Conservation (phyloP, 1,140 invertebrate genomes). For the Meteorus sp. region DNA sequence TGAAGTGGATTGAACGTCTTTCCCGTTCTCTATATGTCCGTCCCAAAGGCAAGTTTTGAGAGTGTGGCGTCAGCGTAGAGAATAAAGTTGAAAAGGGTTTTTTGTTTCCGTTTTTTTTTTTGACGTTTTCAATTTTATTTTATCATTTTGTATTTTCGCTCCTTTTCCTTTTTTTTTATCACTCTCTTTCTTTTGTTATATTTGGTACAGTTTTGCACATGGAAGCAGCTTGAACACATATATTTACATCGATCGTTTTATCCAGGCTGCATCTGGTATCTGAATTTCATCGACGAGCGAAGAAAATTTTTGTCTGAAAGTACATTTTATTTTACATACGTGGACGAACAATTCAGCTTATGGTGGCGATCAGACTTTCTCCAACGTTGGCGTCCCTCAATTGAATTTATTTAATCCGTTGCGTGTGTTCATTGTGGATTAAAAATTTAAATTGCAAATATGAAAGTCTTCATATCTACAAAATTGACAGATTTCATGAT, state of each 20-base stretch:
- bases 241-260: neutral
- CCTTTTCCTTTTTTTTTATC: neutral
- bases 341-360: neutral
- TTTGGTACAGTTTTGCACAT: neutral
- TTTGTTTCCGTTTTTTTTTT: constrained; percentile 1
- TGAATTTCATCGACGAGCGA: neutral
- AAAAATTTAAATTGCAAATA: too few species aligned
- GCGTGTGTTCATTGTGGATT: too few species aligned
- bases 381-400: too few species aligned
- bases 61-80: constrained; percentile 11
- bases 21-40: neutral
- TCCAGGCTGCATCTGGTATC: neutral
- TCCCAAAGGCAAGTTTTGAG: constrained; percentile 12
- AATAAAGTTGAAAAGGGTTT: constrained; percentile 8
- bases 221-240: constrained; percentile 9
- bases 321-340: neutral
- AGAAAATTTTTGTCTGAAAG: neutral
- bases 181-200: neutral
- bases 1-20: constrained; percentile 22
- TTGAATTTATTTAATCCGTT: too few species aligned
- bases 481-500: too few species aligned
- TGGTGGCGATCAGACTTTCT: too few species aligned
- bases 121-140: too few species aligned
- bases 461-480: too few species aligned
- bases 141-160: too few species aligned